Percentiles rank a stretch among this genome's conserved stretches.
phyloP scores from a whole-genome alignment of 2,888 invertebrate genomes.

The Penaeus monodon region DNA sequence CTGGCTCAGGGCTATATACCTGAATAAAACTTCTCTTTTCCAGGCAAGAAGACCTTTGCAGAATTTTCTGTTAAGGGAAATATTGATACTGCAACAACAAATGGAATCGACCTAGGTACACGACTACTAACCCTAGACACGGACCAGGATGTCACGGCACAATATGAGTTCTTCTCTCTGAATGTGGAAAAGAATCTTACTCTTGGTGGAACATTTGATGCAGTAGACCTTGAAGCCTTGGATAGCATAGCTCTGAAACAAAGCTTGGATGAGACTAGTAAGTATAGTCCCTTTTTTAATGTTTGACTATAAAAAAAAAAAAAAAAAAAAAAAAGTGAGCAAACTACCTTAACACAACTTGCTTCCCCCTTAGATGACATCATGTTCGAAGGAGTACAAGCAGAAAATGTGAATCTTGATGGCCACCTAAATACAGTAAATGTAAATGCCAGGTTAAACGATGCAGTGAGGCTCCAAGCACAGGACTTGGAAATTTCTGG shows the following conservation, averaged over 20 bases:
- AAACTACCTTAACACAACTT: too few relatives aligned
- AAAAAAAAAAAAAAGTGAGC: too few relatives aligned
- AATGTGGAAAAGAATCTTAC: neutral
- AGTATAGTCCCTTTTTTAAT: neutral
- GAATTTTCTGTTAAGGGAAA: slow-evolving; percentile 8
- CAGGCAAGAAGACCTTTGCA: slow-evolving; percentile 28
- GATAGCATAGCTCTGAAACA: too few relatives aligned
- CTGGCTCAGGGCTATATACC: too few relatives aligned
- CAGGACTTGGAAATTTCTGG: slow-evolving; percentile 13
- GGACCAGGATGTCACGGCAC: slow-evolving; percentile 19
- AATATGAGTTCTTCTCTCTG: neutral
- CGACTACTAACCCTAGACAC: slow-evolving; percentile 30
- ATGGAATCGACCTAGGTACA: slow-evolving; percentile 21
- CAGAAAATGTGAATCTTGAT: neutral
- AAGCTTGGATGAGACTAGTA: neutral
- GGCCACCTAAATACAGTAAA: neutral
- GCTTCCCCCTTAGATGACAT: neutral
- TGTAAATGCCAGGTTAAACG: neutral
- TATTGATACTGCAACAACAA: neutral
- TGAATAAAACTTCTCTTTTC: too few relatives aligned
- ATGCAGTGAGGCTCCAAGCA: slow-evolving; percentile 26
- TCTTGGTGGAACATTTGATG: slow-evolving; percentile 22
- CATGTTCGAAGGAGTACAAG: neutral
- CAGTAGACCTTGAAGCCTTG: slow-evolving; percentile 16
- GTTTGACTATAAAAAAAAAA: too few relatives aligned